These are phyloP conservation scores for Podarcis siculus DNA, from an alignment of 2,797 vertebrate genomes.

Conservation along the genomic window DNA sequence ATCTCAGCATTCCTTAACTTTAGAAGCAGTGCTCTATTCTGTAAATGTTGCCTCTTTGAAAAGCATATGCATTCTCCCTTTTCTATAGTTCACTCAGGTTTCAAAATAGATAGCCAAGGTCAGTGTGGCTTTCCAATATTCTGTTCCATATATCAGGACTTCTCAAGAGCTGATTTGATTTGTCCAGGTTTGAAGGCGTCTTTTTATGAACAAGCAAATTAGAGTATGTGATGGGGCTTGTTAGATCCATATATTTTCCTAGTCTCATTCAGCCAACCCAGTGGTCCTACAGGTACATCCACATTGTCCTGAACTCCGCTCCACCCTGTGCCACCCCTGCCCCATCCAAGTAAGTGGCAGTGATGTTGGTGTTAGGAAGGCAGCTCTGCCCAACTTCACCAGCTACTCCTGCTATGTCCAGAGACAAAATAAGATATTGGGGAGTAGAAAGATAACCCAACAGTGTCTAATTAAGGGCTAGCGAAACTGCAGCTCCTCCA, in stretches of 20 bases:
- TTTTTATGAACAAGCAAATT: not conserved
- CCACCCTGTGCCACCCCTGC: too few relatives aligned
- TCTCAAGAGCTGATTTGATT: not conserved
- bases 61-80: not conserved
- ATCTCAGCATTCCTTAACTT: not conserved
- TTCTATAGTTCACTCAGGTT: not conserved
- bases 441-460: not conserved
- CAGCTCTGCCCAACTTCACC: too few relatives aligned
- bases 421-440: too few relatives aligned
- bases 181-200: not conserved
- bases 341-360: too few relatives aligned
- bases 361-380: too few relatives aligned
- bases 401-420: too few relatives aligned
- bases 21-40: not conserved
- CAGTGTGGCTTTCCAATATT: not conserved
- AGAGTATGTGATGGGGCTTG: not conserved
- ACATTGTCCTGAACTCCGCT: too few relatives aligned
- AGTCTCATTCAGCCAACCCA: not conserved
- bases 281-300: too few relatives aligned
- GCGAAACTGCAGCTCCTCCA: not conserved
- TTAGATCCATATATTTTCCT: not conserved
- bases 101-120: too few relatives aligned
- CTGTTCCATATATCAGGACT: not conserved
- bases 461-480: too few relatives aligned
- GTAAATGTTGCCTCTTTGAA: not conserved